Conservation (phyloP, 2,113 vertebrate species). For the Protomyctophum bolini region DNA sequence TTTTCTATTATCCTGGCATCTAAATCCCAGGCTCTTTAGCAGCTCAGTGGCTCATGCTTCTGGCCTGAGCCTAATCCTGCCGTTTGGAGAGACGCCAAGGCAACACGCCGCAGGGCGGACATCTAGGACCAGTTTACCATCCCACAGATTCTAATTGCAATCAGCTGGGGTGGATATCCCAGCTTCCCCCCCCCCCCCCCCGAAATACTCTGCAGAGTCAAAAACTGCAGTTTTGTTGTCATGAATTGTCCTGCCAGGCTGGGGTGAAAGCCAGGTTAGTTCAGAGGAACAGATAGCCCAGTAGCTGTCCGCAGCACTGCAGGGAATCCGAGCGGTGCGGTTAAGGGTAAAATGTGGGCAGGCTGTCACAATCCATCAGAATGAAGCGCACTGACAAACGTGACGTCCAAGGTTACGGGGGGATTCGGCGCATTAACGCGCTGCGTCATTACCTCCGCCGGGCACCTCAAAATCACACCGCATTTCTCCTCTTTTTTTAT, state of each 20-base stretch:
- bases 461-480: conserved; percentile 11
- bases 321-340: conserved; percentile 13
- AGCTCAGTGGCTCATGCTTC: conserved; percentile 59
- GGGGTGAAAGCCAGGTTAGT: conserved; percentile 35
- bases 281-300: neutral
- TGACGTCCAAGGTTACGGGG: conserved; percentile 25
- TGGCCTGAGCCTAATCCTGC: conserved; percentile 55
- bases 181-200: neutral
- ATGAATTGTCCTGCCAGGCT: neutral
- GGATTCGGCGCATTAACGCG: conserved; percentile 12
- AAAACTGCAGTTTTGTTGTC: conserved; percentile 29
- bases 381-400: conserved; percentile 30
- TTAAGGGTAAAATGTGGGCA: conserved; percentile 17
- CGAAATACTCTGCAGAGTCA: neutral
- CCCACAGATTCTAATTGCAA: conserved; percentile 10
- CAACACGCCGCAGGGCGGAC: conserved; percentile 31
- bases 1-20: conserved; percentile 67
- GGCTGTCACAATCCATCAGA: conserved; percentile 31
- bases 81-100: conserved; percentile 48
- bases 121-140: conserved; percentile 17
- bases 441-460: conserved; percentile 16
- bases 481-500: conserved; percentile 33
- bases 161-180: conserved; percentile 20
- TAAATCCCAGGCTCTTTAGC: conserved; percentile 64
- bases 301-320: conserved; percentile 3